Evolutionary conservation across 1,140 invertebrate genomes (phyloP), one percentile per base, ranked within the genome.

Genomic region (Cotesia typhae): DNA sequence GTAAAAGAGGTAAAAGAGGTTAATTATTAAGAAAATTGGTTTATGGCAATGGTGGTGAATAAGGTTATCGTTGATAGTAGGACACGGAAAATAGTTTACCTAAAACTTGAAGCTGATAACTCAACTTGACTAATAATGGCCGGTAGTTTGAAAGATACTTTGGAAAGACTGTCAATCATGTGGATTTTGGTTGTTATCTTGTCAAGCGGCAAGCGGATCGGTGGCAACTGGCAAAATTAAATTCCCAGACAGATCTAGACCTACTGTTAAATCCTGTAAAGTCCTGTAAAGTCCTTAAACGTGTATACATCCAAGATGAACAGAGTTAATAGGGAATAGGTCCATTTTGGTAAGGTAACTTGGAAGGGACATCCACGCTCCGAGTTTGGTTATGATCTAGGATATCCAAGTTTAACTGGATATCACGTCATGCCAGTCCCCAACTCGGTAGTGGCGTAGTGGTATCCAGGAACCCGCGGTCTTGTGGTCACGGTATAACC

Each of bases 401-500:
- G 38, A 66, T 66, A 41, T 9, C 64, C 37, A 47, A 66, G 64
- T 66, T 66, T 66, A 38, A 51, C 38, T 17, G 64, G 64, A 66
- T 66, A 66, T 66, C 64, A 66, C 64, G 64, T 66, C 64, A 66
- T 66, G 64, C 64, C 35, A 38, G 5, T 41, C 36, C 64, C 64
- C 35, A 14, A 41, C 47, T 10, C 64, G 28, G 12, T 10, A 10
- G 41, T 47, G 38, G 64, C 47, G 17, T 41, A 52, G 12, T 10
- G 41, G 41, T 47, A 47, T 47, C 41, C 41, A 47, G 41, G 41
- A 47, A 47, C 41, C 41, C 64, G 64, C 64, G 64, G 64, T 52
- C 64, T 66, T 52, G 64, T 66, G 64, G 64, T 66, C 64, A 66
- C 38, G 64, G 64, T 38, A 66, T 66, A 66, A 51, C 64, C 64